phyloP scores from a whole-genome alignment of 1,140 invertebrate species.

The Drosophila novamexicana region DNA sequence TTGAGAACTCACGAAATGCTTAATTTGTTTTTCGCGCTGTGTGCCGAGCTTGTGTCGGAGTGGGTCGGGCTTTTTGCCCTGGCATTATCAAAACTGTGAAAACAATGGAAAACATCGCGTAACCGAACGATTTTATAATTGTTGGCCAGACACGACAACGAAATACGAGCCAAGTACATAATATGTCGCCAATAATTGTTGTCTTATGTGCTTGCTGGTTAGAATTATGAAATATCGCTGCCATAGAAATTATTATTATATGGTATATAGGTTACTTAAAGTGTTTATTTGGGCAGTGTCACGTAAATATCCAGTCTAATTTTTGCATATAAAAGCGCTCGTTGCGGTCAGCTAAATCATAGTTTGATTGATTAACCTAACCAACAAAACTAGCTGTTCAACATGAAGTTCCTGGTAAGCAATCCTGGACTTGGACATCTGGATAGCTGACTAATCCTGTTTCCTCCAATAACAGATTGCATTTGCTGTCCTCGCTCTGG shows the following conservation, averaged over 20 bases:
- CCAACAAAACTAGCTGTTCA: conserved; percentile 73
- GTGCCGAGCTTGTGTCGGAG: conserved; percentile 9
- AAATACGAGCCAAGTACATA: conserved; percentile 29
- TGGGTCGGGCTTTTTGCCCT: conserved; percentile 3
- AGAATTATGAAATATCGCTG: conserved; percentile 62
- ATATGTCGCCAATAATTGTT: conserved; percentile 4
- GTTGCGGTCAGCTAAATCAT: conserved; percentile 53
- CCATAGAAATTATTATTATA: conserved; percentile 31
- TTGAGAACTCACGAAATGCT: conserved; percentile 49
- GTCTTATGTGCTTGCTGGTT: conserved; percentile 36
- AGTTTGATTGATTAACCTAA: conserved; percentile 79
- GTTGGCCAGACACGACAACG: conserved; percentile 20
- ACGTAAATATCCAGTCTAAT: conserved; percentile 65
- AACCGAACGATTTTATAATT: conserved; percentile 76
- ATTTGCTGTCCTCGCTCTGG: conserved; percentile 57
- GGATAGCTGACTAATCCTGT: conserved; percentile 39
- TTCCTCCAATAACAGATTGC: conserved; percentile 37
- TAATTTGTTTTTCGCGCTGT: conserved; percentile 2
- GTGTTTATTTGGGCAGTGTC: conserved; percentile 40
- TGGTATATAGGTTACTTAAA: background rate
- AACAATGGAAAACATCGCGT: conserved; percentile 63
- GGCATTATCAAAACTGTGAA: conserved; percentile 27
- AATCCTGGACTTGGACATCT: background rate
- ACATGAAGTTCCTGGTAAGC: conserved; percentile 81
- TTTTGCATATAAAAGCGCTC: conserved; percentile 68